phyloP scores from a whole-genome alignment of 2,888 invertebrate genomes.

The Sphecodes monilicornis region DNA sequence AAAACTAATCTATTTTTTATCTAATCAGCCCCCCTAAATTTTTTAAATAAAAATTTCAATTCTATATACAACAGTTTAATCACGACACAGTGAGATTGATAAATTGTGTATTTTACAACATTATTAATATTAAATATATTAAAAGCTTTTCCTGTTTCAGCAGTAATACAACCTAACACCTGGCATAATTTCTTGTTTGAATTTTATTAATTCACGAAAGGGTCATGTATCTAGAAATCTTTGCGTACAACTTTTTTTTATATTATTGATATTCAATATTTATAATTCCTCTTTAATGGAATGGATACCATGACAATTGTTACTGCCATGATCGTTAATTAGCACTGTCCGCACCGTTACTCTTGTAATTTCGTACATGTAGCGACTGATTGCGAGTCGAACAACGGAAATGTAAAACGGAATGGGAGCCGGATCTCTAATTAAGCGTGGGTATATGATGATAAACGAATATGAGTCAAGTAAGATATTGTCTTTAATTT shows the following conservation, averaged over 20 bases:
- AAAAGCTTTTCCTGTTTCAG: not conserved
- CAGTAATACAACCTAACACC: not conserved
- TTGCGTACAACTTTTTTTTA: not conserved
- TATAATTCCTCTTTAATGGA: not conserved
- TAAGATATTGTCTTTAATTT: not conserved
- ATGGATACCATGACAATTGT: not conserved
- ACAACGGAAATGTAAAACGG: not conserved
- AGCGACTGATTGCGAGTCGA: not conserved
- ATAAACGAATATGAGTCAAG: not conserved
- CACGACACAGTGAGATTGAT: not conserved
- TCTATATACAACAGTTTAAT: not conserved
- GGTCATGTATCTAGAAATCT: not conserved
- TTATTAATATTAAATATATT: too few species aligned
- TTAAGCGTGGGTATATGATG: slow-evolving; percentile 4
- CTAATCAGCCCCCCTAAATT: too few species aligned
- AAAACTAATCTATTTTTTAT: too few species aligned
- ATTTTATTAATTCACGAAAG: not conserved
- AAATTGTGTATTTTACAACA: too few species aligned
- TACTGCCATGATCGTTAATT: not conserved
- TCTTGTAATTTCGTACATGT: not conserved
- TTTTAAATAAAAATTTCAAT: too few species aligned
- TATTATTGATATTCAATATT: not conserved
- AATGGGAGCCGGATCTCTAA: not conserved
- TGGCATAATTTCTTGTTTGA: not conserved
- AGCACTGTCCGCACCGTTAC: not conserved